Evolutionary conservation across 2,113 vertebrate species (phyloP), one percentile per base, ranked within the genome.

Genomic region (Amazona guildingii): DNA sequence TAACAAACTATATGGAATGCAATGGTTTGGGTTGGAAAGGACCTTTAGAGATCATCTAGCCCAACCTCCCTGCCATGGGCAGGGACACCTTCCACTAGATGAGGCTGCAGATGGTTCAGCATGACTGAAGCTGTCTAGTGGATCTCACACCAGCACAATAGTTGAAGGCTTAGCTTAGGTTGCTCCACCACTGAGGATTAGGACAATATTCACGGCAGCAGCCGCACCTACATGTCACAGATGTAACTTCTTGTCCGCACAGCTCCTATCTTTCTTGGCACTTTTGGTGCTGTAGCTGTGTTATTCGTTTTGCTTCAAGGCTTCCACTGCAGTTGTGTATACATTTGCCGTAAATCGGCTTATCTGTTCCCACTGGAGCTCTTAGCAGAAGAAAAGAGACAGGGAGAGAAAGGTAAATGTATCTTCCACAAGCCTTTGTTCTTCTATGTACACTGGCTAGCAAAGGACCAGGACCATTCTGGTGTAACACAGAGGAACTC

Each of bases 321-420:
- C 76, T 92, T 94, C 83, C 76, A 88, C 39, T 67, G 73, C 95
- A 97, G 94, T 94, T 93, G 88, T 86, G 80, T 78, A 78, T 78
- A 94, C 72, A 90, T 55, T 90, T 72, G 64, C 55, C 24, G 61
- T 88, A 94, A 93, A 92, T 92, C 92, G 92, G 90, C 69, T 96
- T 93, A 84, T 82, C 83, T 95, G 29, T 57, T 93, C 83, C 86
- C 86, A 74, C 43, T 55, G 64, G 81, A 86, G 90, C 79, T 88
- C 90, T 81, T 35, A 74, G 79, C 61, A 70, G 63, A 92, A 76
- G 43, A 83, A 86, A 37, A 77, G 72, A 93, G 72, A 75, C 68
- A 86, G 39, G 54, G 54, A 87, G 72, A 46, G 33, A 83, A 83
- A 94, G 88, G 90, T 74, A 87, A 84, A 90, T 54, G 72, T 51